Evolutionary conservation across 2,888 invertebrate genomes (phyloP).

Genomic region (Reticulitermes lucifugus): DNA sequence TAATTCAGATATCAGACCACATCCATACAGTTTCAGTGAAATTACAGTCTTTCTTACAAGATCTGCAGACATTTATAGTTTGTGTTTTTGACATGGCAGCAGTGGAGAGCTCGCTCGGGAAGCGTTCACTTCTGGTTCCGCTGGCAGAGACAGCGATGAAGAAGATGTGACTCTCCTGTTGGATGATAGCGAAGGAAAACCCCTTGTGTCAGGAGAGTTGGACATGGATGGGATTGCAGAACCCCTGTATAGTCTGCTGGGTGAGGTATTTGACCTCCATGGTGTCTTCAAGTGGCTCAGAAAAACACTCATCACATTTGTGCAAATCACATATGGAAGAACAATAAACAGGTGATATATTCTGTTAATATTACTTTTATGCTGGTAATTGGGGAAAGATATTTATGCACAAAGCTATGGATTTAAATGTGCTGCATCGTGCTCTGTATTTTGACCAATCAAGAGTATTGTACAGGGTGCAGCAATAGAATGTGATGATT

Average conservation of each 20-base stretch:
- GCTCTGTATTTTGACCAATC: too few species aligned
- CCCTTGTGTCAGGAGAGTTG: slow-evolving; percentile 57
- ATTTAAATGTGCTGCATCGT: too few species aligned
- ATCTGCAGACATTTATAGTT: too few species aligned
- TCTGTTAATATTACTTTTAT: background rate
- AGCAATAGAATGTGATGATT: too few species aligned
- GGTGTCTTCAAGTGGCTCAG: slow-evolving; percentile 90
- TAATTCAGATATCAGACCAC: too few species aligned
- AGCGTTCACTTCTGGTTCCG: background rate
- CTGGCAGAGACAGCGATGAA: slow-evolving; percentile 75
- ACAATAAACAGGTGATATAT: slow-evolving; percentile 77
- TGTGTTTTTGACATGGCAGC: background rate
- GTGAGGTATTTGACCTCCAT: slow-evolving; percentile 91
- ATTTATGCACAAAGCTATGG: too few species aligned
- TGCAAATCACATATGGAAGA: slow-evolving; percentile 91
- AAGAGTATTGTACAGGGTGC: too few species aligned
- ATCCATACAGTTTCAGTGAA: too few species aligned
- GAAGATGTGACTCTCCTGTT: slow-evolving; percentile 85
- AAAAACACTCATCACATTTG: slow-evolving; percentile 89
- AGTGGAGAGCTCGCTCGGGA: slow-evolving; percentile 14
- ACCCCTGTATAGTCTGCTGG: slow-evolving; percentile 87
- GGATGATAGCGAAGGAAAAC: slow-evolving; percentile 68
- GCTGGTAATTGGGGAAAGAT: too few species aligned
- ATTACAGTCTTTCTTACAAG: too few species aligned
- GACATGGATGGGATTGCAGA: slow-evolving; percentile 90